Conservation (phyloP, 2,113 vertebrate genomes). For the Anarhynchus alexandrinus region DNA sequence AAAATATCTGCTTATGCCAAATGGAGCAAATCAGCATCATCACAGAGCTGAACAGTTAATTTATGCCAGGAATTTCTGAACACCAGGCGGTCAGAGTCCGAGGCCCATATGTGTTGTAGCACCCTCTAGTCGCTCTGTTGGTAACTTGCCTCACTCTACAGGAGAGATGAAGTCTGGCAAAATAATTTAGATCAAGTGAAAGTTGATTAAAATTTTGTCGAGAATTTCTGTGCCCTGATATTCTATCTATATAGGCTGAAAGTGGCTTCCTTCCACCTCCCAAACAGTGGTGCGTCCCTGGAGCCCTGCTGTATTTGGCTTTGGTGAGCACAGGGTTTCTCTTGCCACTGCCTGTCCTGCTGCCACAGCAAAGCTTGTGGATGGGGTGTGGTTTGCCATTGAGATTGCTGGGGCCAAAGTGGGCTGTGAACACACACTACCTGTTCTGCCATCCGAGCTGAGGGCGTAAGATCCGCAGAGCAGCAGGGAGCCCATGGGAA, state of each 20-base stretch:
- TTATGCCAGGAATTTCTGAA: conserved; percentile 25
- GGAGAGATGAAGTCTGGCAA: background rate
- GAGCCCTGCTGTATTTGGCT: background rate
- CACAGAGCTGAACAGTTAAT: background rate
- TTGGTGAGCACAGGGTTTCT: background rate
- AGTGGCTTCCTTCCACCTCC: background rate
- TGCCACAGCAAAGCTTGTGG: rapidly evolving
- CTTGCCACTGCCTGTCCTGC: background rate
- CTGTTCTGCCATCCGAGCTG: rapidly evolving
- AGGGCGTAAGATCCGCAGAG: background rate
- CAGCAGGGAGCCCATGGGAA: rapidly evolving
- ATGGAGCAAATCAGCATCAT: background rate
- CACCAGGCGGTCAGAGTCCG: background rate
- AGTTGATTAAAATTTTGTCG: background rate
- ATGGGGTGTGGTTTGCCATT: background rate
- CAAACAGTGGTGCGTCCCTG: rapidly evolving
- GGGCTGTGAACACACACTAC: rapidly evolving
- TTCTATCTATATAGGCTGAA: rapidly evolving
- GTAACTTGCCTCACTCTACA: background rate
- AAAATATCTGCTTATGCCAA: conserved; percentile 11
- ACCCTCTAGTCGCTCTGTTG: background rate
- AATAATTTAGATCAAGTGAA: background rate
- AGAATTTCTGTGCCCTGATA: background rate
- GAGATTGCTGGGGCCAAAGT: background rate
- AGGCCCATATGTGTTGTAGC: background rate